These are phyloP conservation scores for Automeris io DNA, from an alignment of 2,888 invertebrate genomes.

Conservation along the genomic window DNA sequence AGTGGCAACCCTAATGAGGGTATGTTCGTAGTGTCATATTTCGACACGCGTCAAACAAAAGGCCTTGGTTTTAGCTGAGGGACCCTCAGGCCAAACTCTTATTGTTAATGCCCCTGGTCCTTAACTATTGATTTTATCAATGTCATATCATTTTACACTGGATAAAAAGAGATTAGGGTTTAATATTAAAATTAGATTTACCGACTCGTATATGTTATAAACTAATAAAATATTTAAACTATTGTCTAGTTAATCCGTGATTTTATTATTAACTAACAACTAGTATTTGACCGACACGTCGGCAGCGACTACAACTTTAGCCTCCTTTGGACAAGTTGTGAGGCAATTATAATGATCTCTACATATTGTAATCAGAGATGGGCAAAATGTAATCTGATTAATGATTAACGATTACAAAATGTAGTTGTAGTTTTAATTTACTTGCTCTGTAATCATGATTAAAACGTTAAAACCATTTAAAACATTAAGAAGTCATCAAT, in stretches of 20 bases:
- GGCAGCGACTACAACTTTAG: too few relatives aligned
- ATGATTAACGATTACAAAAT: too few relatives aligned
- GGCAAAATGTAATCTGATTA: too few relatives aligned
- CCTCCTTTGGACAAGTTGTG: too few relatives aligned
- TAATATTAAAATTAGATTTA: constrained; percentile 7
- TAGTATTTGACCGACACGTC: too few relatives aligned
- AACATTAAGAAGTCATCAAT: too few relatives aligned
- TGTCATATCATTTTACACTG: constrained; percentile 50
- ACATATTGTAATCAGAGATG: too few relatives aligned
- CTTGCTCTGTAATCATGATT: too few relatives aligned
- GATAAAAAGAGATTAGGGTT: constrained; percentile 23
- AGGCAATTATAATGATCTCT: too few relatives aligned
- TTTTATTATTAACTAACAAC: too few relatives aligned
- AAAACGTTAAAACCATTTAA: too few relatives aligned
- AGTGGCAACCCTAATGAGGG: constrained; percentile 53
- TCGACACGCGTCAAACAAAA: constrained; percentile 53
- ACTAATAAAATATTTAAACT: neutral
- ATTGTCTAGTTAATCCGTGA: neutral
- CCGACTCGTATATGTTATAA: neutral
- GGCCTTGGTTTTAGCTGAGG: constrained; percentile 38
- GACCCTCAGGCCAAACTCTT: constrained; percentile 35
- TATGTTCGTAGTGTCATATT: constrained; percentile 52
- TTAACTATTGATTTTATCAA: constrained; percentile 58
- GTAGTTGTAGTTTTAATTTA: too few relatives aligned
- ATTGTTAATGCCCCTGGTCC: constrained; percentile 47